Percentiles rank a stretch among this genome's conserved stretches.
Evolutionary conservation across 2,113 vertebrate species (phyloP).

Genomic region (Chlorodrepanis virens): DNA sequence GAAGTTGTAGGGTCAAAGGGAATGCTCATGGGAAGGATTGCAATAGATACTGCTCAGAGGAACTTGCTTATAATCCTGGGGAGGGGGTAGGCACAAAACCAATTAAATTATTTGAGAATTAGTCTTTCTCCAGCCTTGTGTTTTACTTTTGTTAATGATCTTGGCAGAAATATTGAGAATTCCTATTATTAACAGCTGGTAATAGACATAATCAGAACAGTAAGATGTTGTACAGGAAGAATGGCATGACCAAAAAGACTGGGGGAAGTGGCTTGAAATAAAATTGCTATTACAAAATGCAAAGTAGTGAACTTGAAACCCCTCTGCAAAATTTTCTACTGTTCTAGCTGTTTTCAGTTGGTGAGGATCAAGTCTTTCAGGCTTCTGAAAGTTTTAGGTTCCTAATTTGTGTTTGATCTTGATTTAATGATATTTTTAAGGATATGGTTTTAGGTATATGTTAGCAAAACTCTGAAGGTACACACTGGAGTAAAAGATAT

Average conservation of each 20-base stretch:
- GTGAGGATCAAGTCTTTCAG: background rate
- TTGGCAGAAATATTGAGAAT: background rate
- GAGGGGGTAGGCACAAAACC: background rate
- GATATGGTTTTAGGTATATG: background rate
- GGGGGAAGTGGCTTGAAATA: background rate
- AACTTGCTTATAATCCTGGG: background rate
- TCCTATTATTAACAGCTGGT: background rate
- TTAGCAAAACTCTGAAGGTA: background rate
- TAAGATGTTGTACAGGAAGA: background rate
- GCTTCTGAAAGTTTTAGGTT: background rate
- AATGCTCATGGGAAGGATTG: background rate
- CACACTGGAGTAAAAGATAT: background rate
- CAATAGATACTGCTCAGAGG: background rate
- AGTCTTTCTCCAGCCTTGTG: background rate
- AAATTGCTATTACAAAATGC: background rate
- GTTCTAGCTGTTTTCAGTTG: background rate
- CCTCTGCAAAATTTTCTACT: background rate
- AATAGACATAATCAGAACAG: background rate
- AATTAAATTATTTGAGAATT: background rate
- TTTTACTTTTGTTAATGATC: background rate
- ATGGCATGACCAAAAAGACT: background rate
- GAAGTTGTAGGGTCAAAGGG: conserved; percentile 22
- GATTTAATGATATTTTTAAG: background rate
- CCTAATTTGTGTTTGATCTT: background rate
- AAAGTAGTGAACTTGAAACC: background rate